Evolutionary conservation across 2,797 vertebrate species (phyloP).

Genomic region (Kryptolebias ocellatus): DNA sequence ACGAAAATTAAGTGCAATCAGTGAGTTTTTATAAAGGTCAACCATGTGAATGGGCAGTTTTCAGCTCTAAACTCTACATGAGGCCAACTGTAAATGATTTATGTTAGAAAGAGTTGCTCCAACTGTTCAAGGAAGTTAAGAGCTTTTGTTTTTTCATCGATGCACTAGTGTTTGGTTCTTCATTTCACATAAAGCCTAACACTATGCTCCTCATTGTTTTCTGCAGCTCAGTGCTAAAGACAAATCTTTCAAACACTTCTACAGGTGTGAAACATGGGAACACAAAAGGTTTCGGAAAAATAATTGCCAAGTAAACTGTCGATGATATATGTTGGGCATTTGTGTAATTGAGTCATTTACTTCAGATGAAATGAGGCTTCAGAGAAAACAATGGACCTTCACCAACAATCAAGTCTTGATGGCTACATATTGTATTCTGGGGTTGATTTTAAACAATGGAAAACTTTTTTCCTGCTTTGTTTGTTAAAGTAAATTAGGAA

Average conservation of each 20-base stretch:
- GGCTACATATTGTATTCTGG: conserved; percentile 21
- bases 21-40: conserved; percentile 36
- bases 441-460: conserved; percentile 12
- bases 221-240: neutral
- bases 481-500: conserved; percentile 29
- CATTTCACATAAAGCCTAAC: neutral
- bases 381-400: conserved; percentile 45
- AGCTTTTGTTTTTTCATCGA: conserved; percentile 7
- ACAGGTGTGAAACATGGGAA: conserved; percentile 43
- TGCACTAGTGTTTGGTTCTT: neutral
- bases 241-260: conserved; percentile 41
- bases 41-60: conserved; percentile 37
- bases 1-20: conserved; percentile 47
- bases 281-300: conserved; percentile 27
- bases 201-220: neutral
- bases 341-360: conserved; percentile 35
- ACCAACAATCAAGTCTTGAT: conserved; percentile 30
- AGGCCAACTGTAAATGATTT: conserved; percentile 46
- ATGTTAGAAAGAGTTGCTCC: conserved; percentile 42
- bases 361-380: conserved; percentile 33
- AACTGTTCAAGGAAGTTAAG: conserved; percentile 10
- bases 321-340: conserved; percentile 43
- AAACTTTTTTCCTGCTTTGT: conserved; percentile 25
- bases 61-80: conserved; percentile 11
- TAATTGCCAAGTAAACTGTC: conserved; percentile 42